Percentiles rank a stretch among this genome's conserved stretches.
These are phyloP conservation scores for Drosophila neoperkinsi DNA, from an alignment of 2,888 invertebrate species.

Conservation along the genomic window DNA sequence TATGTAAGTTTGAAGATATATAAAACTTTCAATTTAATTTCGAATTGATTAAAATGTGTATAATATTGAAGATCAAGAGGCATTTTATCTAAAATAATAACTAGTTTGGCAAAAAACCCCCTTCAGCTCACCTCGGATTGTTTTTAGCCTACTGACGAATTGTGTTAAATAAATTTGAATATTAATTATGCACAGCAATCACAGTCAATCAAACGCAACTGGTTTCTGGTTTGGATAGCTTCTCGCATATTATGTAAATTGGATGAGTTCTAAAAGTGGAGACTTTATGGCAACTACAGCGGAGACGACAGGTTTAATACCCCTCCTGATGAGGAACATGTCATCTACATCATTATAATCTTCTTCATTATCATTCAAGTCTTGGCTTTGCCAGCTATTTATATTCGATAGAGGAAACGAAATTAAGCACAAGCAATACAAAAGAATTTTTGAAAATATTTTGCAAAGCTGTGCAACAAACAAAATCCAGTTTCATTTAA, in stretches of 20 bases:
- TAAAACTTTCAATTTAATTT: neutral
- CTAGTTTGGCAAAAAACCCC: neutral
- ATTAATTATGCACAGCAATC: neutral
- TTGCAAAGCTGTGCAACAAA: neutral
- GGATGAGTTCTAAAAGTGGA: slow-evolving; percentile 4
- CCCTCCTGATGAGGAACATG: neutral
- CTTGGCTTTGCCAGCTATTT: slow-evolving; percentile 14
- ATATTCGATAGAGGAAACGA: neutral
- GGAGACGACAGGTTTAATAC: neutral
- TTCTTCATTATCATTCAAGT: slow-evolving; percentile 3
- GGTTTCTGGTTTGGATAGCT: slow-evolving; percentile 28
- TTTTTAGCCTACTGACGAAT: neutral
- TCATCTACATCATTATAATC: slow-evolving; percentile 2
- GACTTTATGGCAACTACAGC: neutral
- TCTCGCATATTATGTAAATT: slow-evolving; percentile 1
- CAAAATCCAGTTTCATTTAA: neutral
- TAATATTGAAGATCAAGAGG: neutral
- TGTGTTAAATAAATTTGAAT: neutral
- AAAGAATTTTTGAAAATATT: neutral
- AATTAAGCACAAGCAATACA: neutral
- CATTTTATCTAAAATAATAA: neutral
- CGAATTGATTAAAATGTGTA: neutral
- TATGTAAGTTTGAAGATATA: slow-evolving; percentile 47
- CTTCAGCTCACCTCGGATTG: neutral
- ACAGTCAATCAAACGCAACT: neutral